Conservation (phyloP, 2,113 vertebrate genomes). For the Antennarius striatus region DNA sequence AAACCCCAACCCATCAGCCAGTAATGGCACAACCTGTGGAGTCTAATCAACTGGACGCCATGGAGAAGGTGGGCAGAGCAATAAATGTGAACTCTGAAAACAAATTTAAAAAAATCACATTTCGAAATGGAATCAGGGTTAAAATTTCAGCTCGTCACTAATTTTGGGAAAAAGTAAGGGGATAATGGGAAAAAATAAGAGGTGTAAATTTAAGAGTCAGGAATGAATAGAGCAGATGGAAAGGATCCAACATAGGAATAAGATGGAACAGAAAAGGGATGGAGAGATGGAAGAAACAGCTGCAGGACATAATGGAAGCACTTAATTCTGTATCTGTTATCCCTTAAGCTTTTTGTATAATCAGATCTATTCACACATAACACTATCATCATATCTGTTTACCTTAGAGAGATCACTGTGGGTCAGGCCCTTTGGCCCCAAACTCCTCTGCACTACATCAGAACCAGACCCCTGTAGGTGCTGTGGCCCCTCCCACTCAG, state of each 20-base stretch:
- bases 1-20: background rate
- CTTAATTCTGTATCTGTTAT: background rate
- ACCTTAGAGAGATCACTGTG: conserved; percentile 21
- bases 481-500: conserved; percentile 43
- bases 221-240: conserved; percentile 15
- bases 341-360: background rate
- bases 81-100: conserved; percentile 3
- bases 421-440: conserved; percentile 11
- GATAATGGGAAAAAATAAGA: background rate
- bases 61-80: conserved; percentile 47
- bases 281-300: conserved; percentile 15
- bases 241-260: background rate
- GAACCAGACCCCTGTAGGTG: conserved; percentile 3
- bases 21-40: conserved; percentile 26
- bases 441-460: background rate
- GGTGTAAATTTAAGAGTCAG: background rate
- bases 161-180: background rate
- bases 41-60: conserved; percentile 36
- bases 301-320: conserved; percentile 16
- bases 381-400: conserved; percentile 8
- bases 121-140: conserved; percentile 16
- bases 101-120: conserved; percentile 1
- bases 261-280: conserved; percentile 22
- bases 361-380: background rate
- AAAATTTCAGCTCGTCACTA: conserved; percentile 8